A percentile compares a stretch with the other conserved stretches of the same genome.
Evolutionary conservation across 2,888 invertebrate genomes (phyloP).

Genomic region (Orthosia incerta): DNA sequence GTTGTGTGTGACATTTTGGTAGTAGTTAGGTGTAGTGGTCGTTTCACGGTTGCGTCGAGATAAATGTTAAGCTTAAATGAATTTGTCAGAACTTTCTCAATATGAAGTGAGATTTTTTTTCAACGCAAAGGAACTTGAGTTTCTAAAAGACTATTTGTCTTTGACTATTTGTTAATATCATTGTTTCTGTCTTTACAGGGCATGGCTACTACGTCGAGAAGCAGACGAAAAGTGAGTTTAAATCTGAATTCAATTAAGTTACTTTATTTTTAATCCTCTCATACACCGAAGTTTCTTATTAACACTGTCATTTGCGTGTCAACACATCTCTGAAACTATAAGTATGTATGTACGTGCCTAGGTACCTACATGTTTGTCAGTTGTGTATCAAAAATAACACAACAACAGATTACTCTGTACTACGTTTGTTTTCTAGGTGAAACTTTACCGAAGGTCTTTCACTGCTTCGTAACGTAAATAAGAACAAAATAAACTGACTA

Average conservation of each 20-base stretch:
- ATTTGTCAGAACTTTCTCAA: slow-evolving; percentile 10
- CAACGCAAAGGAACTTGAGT: not conserved
- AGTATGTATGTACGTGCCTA: not conserved
- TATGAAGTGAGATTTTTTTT: slow-evolving; percentile 13
- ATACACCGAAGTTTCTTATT: not conserved
- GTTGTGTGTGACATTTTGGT: slow-evolving; percentile 29
- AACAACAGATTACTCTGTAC: not conserved
- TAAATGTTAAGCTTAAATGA: slow-evolving; percentile 13
- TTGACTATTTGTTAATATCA: slow-evolving; percentile 39
- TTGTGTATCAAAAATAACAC: slow-evolving; percentile 10
- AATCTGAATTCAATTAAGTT: not conserved
- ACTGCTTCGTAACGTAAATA: slow-evolving; percentile 42
- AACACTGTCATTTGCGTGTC: not conserved
- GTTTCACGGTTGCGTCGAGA: slow-evolving; percentile 14
- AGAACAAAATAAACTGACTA: slow-evolving; percentile 47
- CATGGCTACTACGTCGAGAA: slow-evolving; percentile 80
- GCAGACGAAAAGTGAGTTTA: slow-evolving; percentile 77
- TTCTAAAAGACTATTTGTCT: not conserved
- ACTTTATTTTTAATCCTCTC: not conserved
- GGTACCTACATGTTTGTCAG: not conserved
- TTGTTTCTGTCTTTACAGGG: slow-evolving; percentile 80
- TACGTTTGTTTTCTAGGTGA: slow-evolving; percentile 36
- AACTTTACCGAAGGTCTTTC: slow-evolving; percentile 38
- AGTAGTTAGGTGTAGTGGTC: slow-evolving; percentile 27
- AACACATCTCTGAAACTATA: not conserved